A percentile compares a stretch with the other conserved stretches of the same genome.
Evolutionary conservation across 2,797 vertebrate species (phyloP).

Genomic region (Phataginus tetradactyla): DNA sequence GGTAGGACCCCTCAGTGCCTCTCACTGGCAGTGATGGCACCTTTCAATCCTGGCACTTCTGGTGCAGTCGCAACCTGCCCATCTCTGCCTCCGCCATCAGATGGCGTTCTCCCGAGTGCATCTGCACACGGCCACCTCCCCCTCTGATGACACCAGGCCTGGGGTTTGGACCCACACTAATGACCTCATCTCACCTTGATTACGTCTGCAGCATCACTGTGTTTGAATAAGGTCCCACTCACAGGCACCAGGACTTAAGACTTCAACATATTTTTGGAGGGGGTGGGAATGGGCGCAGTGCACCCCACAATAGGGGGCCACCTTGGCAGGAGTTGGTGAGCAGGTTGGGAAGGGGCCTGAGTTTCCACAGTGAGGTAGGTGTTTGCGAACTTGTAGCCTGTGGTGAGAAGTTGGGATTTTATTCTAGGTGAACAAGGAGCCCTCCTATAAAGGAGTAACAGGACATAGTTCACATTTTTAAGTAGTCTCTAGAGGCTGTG

Average conservation of each 20-base stretch:
- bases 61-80: accelerated
- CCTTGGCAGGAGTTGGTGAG: background rate
- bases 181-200: background rate
- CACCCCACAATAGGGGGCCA: background rate
- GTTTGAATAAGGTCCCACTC: background rate
- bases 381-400: accelerated
- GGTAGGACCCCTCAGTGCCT: background rate
- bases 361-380: background rate
- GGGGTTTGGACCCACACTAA: background rate
- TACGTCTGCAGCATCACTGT: background rate
- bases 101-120: background rate
- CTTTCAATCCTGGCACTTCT: no score
- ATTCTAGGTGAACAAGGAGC: background rate
- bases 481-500: background rate
- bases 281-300: accelerated
- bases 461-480: background rate
- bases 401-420: background rate
- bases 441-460: background rate
- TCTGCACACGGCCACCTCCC: background rate
- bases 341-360: background rate
- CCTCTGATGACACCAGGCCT: background rate
- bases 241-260: background rate
- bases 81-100: background rate
- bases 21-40: no score
- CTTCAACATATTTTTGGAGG: background rate